Evolutionary conservation across 2,113 vertebrate genomes (phyloP).

Genomic region (Tapirus terrestris): DNA sequence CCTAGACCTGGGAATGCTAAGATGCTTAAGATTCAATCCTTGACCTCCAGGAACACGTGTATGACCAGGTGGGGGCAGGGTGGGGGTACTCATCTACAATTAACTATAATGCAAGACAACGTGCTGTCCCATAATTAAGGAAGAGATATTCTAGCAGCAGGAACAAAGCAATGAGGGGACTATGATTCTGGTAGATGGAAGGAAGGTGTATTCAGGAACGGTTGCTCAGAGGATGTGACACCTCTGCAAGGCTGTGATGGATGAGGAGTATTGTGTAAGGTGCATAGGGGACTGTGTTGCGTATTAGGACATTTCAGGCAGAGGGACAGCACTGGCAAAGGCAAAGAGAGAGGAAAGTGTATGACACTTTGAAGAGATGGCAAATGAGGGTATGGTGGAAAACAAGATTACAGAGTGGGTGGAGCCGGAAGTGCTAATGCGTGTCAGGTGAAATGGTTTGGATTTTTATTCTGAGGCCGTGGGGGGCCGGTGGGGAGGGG

Average conservation of each 20-base stretch:
- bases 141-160: neutral
- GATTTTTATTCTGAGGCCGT: neutral
- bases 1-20: neutral
- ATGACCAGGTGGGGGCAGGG: neutral
- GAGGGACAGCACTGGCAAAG: neutral
- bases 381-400: neutral
- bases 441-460: neutral
- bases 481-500: neutral
- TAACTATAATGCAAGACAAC: neutral
- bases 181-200: neutral
- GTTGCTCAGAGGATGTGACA: neutral
- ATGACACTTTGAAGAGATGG: neutral
- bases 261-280: neutral
- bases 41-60: neutral
- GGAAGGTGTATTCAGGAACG: neutral
- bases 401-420: neutral
- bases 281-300: fast-evolving
- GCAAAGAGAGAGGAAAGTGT: neutral
- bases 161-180: no score
- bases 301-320: neutral
- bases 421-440: neutral
- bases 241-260: neutral
- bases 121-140: neutral
- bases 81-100: no score
- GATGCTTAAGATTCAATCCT: neutral